Evolutionary conservation across 2,113 vertebrate species (phyloP), one percentile per base, ranked within the genome.

Genomic region (Atractosteus spatula): DNA sequence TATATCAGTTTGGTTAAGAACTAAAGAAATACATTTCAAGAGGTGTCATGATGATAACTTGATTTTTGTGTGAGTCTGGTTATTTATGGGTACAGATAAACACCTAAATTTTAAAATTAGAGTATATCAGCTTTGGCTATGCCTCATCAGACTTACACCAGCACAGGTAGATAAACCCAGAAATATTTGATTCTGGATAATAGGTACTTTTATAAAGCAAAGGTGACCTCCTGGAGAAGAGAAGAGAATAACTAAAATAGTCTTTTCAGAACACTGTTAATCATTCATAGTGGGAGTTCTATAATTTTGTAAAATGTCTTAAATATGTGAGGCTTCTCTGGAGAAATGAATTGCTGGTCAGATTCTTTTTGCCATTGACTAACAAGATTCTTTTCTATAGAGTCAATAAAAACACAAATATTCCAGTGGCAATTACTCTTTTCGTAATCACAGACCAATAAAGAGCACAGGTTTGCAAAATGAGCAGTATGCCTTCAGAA

Each of bases 401-500:
- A 84, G 77, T 89, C 83, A 87, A 82, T 79, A 86, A 83, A 77
- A 84, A 82, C 66, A 78, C 78, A 73, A 80, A 83, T 83, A 85
- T 83, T 90, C 78, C 80, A 61, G 74, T 84, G 88, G 82, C 81
- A 90, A 87, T 84, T 77, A 80, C 85, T 74, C 74, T 41, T 73
- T 76, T 80, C 55, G 67, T 62, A 74, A 73, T 70, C 45, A 67
- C 54, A 14, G 66, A 45, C 8, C 62, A 72, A 75, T 78, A 71
- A 72, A 81, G 78, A 85, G 84, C 83, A 74, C 71, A 80, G 75
- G 79, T 86, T 70, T 69, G 74, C 78, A 86, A 86, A 88, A 86
- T 86, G 70, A 61, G 67, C 69, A 63, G 72, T 79, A 71, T 74
- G 80, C 78, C 87, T 88, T 75, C 63, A 84, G 90, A 92, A 96